Evolutionary conservation across 1,140 invertebrate genomes (phyloP).

Genomic region (Sitophilus oryzae): DNA sequence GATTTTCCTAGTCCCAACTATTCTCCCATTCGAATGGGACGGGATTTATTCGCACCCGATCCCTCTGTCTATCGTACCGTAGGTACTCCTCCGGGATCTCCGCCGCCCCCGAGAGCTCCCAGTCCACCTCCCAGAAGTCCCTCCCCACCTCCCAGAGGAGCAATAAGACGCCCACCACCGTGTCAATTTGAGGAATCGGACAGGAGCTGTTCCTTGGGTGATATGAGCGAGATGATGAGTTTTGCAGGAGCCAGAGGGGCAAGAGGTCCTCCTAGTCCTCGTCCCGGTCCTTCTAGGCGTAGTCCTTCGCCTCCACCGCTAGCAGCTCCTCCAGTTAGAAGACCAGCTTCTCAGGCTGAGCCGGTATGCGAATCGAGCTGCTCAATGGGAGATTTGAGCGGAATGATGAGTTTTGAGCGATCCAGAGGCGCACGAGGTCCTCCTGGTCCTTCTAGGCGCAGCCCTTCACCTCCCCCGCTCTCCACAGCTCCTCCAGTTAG

Average conservation of each 20-base stretch:
- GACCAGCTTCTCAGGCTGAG: too few relatives aligned
- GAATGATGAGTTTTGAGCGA: not conserved
- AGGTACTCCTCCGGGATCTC: not conserved
- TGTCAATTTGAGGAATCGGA: too few relatives aligned
- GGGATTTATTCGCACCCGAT: not conserved
- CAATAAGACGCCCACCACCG: too few relatives aligned
- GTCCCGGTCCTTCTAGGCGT: not conserved
- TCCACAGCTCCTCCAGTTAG: too few relatives aligned
- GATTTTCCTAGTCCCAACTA: not conserved
- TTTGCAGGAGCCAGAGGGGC: not conserved
- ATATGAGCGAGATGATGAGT: not conserved
- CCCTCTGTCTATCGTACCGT: not conserved
- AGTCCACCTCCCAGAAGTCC: not conserved
- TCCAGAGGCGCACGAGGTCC: too few relatives aligned
- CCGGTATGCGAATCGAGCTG: too few relatives aligned
- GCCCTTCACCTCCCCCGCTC: too few relatives aligned
- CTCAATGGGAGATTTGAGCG: not conserved
- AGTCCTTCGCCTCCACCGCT: not conserved
- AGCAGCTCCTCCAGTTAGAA: too few relatives aligned
- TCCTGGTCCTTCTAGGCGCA: too few relatives aligned
- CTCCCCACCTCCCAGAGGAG: not conserved
- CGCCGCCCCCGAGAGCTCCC: not conserved
- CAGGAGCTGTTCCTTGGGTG: not conserved
- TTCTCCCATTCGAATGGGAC: conserved; percentile 2
- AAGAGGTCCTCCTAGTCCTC: not conserved